phyloP scores from a whole-genome alignment of 2,797 vertebrate species.

The Enteromius viviparus region DNA sequence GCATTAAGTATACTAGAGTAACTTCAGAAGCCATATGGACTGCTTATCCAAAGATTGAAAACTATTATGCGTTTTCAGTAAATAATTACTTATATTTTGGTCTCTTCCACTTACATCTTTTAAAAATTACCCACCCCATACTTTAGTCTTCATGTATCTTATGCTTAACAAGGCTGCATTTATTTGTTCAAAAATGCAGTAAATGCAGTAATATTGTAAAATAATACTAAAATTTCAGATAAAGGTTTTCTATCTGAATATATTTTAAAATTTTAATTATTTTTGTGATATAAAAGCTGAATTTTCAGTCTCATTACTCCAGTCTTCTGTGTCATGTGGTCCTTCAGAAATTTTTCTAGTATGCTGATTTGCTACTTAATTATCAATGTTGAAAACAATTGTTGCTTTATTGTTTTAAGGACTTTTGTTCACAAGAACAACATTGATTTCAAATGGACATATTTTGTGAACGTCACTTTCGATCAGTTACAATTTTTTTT shows the following conservation, averaged over 20 bases:
- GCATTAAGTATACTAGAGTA: background rate
- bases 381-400: background rate
- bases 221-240: background rate
- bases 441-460: background rate
- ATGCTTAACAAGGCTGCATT: background rate
- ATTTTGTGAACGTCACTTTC: background rate
- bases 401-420: background rate
- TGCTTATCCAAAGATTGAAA: background rate
- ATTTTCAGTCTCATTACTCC: background rate
- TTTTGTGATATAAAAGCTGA: background rate
- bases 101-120: background rate
- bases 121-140: background rate
- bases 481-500: background rate
- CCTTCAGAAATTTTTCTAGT: background rate
- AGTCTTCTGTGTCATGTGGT: background rate
- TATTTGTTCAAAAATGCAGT: background rate
- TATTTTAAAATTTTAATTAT: background rate
- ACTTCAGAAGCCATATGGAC: background rate
- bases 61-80: background rate
- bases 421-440: background rate
- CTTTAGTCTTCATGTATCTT: background rate
- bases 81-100: background rate
- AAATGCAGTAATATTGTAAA: background rate
- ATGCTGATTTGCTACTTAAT: background rate
- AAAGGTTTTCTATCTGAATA: background rate